These are phyloP conservation scores for Acanthurus leucopareius DNA, from an alignment of 2,797 vertebrate species.

Conservation along the genomic window DNA sequence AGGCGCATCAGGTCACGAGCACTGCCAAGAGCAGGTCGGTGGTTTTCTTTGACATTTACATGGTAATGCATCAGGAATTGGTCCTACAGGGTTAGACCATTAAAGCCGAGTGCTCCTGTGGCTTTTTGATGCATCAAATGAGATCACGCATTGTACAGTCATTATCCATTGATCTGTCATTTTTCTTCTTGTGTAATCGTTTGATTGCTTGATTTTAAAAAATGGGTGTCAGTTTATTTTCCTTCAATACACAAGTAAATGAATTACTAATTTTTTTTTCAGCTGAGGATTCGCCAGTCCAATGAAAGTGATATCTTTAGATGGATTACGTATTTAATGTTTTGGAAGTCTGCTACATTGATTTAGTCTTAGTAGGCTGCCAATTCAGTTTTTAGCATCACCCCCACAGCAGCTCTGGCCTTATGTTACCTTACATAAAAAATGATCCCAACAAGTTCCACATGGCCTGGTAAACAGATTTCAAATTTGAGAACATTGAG, in stretches of 20 bases:
- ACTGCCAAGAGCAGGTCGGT: no score
- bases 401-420: neutral
- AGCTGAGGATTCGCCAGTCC: neutral
- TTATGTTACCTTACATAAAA: constrained; percentile 5
- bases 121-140: no score
- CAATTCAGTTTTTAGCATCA: neutral
- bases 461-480: neutral
- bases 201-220: neutral
- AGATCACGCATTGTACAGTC: no score
- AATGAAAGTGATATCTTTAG: neutral
- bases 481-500: neutral
- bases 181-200: neutral
- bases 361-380: neutral
- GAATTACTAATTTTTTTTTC: no score
- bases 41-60: no score
- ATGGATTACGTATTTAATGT: neutral
- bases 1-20: no score
- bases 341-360: neutral
- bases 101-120: no score
- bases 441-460: neutral
- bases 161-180: neutral
- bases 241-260: no score
- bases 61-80: no score
- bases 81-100: no score
- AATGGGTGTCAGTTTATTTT: no score